Evolutionary conservation across 2,888 invertebrate species (phyloP).

Genomic region (Cylloceria caligata): DNA sequence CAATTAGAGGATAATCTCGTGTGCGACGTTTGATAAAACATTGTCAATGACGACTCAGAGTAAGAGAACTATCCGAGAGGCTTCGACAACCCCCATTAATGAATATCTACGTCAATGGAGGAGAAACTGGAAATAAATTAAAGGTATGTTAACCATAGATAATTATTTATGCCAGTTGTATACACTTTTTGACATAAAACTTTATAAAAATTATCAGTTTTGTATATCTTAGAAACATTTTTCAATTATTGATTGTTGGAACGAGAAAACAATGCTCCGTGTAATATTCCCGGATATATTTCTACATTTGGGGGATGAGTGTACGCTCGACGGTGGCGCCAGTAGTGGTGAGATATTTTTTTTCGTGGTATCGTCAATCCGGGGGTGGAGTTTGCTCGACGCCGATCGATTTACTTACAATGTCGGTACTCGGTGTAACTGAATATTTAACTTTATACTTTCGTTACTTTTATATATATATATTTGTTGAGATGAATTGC

Average conservation of each 20-base stretch:
- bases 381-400: constrained; percentile 71
- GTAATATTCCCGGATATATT: constrained; percentile 41
- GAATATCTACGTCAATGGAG: constrained; percentile 7
- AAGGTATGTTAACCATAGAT: constrained; percentile 30
- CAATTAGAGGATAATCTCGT: constrained; percentile 7
- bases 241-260: neutral
- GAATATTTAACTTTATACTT: constrained; percentile 54
- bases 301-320: constrained; percentile 59
- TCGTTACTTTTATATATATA: neutral
- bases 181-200: neutral
- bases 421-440: constrained; percentile 63
- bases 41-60: neutral
- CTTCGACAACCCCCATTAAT: constrained; percentile 8
- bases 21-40: constrained; percentile 20
- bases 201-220: neutral
- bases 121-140: neutral
- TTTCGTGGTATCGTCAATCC: constrained; percentile 67
- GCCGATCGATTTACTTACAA: constrained; percentile 79
- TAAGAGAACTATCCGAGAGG: constrained; percentile 7
- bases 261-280: constrained; percentile 24
- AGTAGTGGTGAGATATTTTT: constrained; percentile 65
- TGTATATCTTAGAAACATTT: neutral
- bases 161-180: neutral
- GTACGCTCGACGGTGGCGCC: constrained; percentile 76
- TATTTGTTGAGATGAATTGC: neutral